Conservation (phyloP, 2,113 vertebrate genomes). For the Orthochromis indermauri region DNA sequence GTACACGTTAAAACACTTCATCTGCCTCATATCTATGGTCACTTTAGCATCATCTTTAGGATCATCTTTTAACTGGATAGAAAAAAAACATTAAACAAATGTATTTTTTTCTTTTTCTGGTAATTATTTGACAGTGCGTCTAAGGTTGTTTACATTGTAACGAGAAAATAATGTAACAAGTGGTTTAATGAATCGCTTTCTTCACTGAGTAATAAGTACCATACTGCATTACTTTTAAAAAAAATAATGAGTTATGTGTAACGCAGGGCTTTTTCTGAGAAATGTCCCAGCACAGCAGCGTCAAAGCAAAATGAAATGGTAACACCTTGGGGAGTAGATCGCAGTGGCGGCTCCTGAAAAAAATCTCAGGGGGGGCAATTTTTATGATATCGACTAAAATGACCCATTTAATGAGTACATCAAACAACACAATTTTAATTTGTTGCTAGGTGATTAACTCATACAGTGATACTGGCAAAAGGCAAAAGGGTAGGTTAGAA, state of each 20-base stretch:
- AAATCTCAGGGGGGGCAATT: too few species aligned
- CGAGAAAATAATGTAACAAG: background rate
- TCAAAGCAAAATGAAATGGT: background rate
- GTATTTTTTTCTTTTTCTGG: background rate
- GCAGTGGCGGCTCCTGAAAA: too few species aligned
- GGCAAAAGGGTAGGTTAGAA: too few species aligned
- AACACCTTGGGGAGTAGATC: background rate
- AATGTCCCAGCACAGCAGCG: background rate
- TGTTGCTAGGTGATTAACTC: too few species aligned
- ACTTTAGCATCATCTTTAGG: background rate
- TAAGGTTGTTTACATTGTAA: background rate
- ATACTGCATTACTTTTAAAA: rapidly evolving
- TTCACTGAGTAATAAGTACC: background rate
- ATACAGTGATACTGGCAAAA: too few species aligned
- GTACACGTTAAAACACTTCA: background rate
- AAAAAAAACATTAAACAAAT: background rate
- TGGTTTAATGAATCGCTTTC: rapidly evolving
- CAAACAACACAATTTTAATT: too few species aligned
- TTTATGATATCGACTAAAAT: too few species aligned
- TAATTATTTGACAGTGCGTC: background rate
- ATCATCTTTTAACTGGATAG: background rate
- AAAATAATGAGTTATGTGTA: background rate
- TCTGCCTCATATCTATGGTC: background rate
- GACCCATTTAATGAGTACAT: too few species aligned
- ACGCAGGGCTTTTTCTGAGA: background rate